Conservation (phyloP, 2,797 vertebrate genomes). For the Rallus crepitans region DNA sequence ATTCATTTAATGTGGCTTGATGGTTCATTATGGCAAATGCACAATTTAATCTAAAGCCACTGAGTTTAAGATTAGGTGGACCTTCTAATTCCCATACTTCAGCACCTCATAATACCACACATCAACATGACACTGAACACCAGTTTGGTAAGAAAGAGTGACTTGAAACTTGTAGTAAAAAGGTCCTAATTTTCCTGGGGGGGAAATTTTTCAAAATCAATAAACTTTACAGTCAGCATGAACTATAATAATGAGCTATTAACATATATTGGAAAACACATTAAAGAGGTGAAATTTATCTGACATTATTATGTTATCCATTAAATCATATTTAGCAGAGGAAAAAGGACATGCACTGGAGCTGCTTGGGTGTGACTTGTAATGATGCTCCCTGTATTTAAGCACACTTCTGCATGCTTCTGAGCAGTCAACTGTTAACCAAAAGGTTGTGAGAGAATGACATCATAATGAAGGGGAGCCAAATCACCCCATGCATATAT, state of each 20-base stretch:
- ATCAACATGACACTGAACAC: background rate
- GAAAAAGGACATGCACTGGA: background rate
- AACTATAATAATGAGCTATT: background rate
- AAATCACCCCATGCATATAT: background rate
- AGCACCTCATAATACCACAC: background rate
- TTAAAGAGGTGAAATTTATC: background rate
- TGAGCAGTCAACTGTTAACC: background rate
- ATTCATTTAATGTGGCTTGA: background rate
- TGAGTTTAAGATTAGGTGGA: background rate
- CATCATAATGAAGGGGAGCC: background rate
- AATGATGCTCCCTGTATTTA: background rate
- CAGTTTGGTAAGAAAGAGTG: background rate
- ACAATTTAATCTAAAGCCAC: background rate
- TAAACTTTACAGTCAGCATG: background rate
- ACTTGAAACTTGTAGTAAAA: background rate
- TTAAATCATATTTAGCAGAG: background rate
- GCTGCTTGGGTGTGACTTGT: background rate
- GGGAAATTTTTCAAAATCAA: background rate
- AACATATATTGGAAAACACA: background rate
- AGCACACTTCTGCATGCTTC: background rate
- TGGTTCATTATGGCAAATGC: background rate
- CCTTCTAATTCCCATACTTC: background rate
- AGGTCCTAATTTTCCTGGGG: background rate
- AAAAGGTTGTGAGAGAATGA: background rate
- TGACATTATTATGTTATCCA: background rate